phyloP scores from a whole-genome alignment of 2,797 vertebrate species.

The Cheirogaleus major region DNA sequence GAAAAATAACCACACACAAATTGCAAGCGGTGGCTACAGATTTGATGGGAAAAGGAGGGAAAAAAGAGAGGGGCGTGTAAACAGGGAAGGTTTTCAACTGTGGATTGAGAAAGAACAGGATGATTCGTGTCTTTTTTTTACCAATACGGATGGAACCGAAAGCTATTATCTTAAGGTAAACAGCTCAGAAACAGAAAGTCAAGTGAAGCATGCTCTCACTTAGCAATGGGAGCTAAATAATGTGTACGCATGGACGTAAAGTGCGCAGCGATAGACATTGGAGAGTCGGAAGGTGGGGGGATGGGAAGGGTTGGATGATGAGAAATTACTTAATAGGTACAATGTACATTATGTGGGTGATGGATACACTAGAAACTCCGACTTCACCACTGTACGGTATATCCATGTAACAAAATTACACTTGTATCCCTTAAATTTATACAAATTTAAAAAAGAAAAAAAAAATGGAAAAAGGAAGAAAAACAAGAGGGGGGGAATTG shows the following conservation, averaged over 20 bases:
- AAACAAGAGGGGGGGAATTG: neutral
- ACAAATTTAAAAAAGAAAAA: neutral
- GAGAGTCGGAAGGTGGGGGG: too few species aligned
- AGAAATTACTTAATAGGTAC: neutral
- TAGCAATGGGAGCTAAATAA: too few species aligned
- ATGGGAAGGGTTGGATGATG: too few species aligned
- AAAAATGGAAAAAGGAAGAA: neutral
- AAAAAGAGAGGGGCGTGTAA: neutral
- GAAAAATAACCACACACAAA: constrained; percentile 61
- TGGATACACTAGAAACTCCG: neutral
- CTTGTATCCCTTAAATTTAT: neutral
- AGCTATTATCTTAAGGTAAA: too few species aligned
- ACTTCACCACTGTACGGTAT: neutral
- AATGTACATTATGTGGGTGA: neutral
- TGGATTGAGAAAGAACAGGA: neutral
- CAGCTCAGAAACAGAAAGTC: too few species aligned
- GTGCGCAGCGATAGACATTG: too few species aligned
- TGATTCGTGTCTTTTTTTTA: neutral
- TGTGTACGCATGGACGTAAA: too few species aligned
- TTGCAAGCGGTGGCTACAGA: constrained; percentile 68
- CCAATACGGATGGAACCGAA: too few species aligned
- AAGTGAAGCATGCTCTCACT: too few species aligned
- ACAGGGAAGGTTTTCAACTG: constrained; percentile 44
- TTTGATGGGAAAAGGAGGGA: accelerated
- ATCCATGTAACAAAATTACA: neutral